Conservation (phyloP, 2,797 vertebrate genomes). For the Betta splendens region DNA sequence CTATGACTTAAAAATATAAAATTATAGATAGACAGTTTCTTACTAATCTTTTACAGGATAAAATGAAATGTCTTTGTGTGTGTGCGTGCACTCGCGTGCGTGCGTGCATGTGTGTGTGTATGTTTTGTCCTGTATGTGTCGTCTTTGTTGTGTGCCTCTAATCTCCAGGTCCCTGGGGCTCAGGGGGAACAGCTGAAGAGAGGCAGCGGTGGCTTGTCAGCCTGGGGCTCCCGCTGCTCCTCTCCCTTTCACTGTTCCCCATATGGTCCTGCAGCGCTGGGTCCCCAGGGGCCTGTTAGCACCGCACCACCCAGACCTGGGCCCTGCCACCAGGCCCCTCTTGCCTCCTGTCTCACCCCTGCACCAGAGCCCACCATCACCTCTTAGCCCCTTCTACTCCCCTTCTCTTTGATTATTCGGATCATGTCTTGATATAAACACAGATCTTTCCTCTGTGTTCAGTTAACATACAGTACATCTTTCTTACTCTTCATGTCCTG, state of each 20-base stretch:
- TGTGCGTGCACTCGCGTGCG: too few relatives aligned
- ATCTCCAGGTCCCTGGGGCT: conserved; percentile 88
- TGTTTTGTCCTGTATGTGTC: conserved; percentile 60
- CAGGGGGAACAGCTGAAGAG: conserved; percentile 91
- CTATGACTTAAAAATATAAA: too few relatives aligned
- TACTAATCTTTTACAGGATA: too few relatives aligned
- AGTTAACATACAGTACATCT: conserved; percentile 25
- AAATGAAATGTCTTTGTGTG: too few relatives aligned
- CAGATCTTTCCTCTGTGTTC: conserved; percentile 48
- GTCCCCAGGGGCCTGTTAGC: conserved; percentile 79
- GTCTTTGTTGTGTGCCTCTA: conserved; percentile 79
- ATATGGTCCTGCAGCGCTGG: conserved; percentile 77
- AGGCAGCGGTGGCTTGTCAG: conserved; percentile 90
- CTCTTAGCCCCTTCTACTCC: conserved; percentile 49
- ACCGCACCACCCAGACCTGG: conserved; percentile 73
- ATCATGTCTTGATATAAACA: conserved; percentile 50
- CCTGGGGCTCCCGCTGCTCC: conserved; percentile 86
- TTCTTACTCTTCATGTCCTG: conserved; percentile 14
- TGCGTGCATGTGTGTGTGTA: conserved; percentile 6
- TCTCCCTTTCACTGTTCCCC: conserved; percentile 81
- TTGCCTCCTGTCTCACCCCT: conserved; percentile 72
- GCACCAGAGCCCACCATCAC: conserved; percentile 51
- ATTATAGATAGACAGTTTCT: too few relatives aligned
- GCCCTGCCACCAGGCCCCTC: conserved; percentile 71
- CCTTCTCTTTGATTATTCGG: conserved; percentile 58